Conservation (phyloP, 2,797 vertebrate species). For the Ataeniobius toweri region DNA sequence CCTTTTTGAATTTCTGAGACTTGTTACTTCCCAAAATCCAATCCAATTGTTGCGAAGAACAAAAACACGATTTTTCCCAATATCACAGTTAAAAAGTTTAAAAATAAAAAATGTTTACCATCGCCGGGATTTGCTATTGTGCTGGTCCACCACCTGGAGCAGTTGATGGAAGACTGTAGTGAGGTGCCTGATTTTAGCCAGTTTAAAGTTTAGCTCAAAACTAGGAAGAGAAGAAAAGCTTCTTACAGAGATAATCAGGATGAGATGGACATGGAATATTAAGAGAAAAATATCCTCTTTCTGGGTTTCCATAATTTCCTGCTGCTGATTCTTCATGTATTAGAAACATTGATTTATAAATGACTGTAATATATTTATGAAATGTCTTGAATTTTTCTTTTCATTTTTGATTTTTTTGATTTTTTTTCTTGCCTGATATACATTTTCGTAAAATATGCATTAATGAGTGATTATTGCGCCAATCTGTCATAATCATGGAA, state of each 20-base stretch:
- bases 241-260: not conserved
- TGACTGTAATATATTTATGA: not conserved
- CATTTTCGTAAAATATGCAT: not conserved
- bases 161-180: slow-evolving; percentile 82
- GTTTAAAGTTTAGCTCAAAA: slow-evolving; percentile 50
- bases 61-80: not conserved
- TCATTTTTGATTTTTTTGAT: too few species aligned
- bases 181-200: slow-evolving; percentile 82
- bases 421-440: not conserved
- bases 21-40: not conserved
- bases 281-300: not conserved
- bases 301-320: not conserved
- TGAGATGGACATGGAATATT: not conserved
- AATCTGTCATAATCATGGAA: not conserved
- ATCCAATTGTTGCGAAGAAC: not conserved
- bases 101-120: not conserved
- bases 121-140: slow-evolving; percentile 78
- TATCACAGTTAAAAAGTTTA: not conserved
- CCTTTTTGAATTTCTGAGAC: not conserved
- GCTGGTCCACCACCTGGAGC: slow-evolving; percentile 82
- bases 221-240: not conserved
- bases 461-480: not conserved
- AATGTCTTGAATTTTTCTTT: too few species aligned
- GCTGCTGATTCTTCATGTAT: not conserved
- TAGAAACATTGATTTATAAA: not conserved